Conservation (phyloP, 92 coral and sea anemone genomes). For the Umimayanthus chanpuru region DNA sequence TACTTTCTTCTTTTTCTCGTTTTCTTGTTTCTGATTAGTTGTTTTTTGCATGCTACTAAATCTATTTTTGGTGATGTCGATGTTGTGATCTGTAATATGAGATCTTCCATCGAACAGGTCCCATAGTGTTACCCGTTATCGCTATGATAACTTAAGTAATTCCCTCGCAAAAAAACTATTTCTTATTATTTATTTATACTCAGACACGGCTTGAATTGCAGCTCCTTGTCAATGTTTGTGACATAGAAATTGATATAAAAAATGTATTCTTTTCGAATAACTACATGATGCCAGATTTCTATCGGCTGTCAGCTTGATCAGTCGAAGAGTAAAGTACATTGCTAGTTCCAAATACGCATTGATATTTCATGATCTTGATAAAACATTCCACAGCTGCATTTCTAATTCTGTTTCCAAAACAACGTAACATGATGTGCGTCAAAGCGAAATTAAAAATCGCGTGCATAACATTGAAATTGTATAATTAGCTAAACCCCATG, state of each 20-base stretch:
- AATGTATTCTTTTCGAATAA: not conserved
- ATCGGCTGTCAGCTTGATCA: not conserved
- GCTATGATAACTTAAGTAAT: not conserved
- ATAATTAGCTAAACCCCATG: not conserved
- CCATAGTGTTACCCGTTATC: not conserved
- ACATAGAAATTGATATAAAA: not conserved
- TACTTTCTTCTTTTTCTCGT: no score
- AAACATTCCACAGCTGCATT: not conserved
- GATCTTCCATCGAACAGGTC: not conserved
- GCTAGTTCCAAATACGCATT: not conserved
- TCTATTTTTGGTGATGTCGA: no score
- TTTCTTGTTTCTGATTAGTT: no score
- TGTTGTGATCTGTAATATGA: not conserved
- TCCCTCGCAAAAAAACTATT: not conserved
- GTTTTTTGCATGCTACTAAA: not conserved
- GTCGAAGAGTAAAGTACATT: not conserved
- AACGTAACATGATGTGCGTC: not conserved
- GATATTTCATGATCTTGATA: not conserved
- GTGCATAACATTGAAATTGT: not conserved
- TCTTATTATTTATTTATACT: not conserved
- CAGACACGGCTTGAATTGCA: not conserved
- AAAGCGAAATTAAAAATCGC: not conserved
- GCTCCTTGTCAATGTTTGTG: no score
- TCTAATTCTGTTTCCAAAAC: not conserved
- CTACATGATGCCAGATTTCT: not conserved